Base-by-base conservation (phyloP, 2,113 vertebrate genomes). In the Colaptes auratus region DNA sequence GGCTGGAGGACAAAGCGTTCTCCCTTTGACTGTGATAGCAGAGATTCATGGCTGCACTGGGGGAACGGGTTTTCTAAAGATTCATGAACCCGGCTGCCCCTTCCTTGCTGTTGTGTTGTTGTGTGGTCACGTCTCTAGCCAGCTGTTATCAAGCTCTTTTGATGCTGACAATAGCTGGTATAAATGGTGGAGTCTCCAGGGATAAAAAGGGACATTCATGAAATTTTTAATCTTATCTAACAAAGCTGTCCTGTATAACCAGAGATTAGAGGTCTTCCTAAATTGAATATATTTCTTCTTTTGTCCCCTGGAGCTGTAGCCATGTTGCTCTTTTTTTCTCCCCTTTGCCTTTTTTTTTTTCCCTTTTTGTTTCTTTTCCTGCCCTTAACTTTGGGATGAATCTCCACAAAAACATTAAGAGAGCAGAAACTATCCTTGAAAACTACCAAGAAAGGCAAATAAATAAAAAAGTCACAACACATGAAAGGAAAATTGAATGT, bases 211-310 rank as follows among this genome's bases (percentile, higher is more conserved):
- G 82, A 89, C 91, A 94, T 95, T 97, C 94, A 88, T 52, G 88
- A 96, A 94, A 91, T 90, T 91, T 93, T 96, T 88, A 80, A 97
- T 96, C 96, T 96, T 95, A 97, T 96, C 96, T 95, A 94, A 89
- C 87, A 97, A 97, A 96, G 95, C 95, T 96, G 91, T 90, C 93
- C 97, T 96, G 95, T 85, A 96, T 88, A 91, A 94, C 89, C 66
- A 88, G 93, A 96, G 96, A 98, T 96, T 95, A 97, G 92, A 70
- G 88, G 86, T 90, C 92, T 92, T 92, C 89, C 86, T 78, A 95
- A 96, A 97, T 77, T 61, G 80, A 96, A 97, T 84, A 65, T 66
- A 92, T 93, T 92, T 90, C 39, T 82, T 81, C 92, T 73, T 97
- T 97, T 97, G 90, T 91, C 48, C 67, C 79, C 36, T 46, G 35